Conservation (phyloP, 2,888 invertebrate genomes). For the Eupithecia centaureata region DNA sequence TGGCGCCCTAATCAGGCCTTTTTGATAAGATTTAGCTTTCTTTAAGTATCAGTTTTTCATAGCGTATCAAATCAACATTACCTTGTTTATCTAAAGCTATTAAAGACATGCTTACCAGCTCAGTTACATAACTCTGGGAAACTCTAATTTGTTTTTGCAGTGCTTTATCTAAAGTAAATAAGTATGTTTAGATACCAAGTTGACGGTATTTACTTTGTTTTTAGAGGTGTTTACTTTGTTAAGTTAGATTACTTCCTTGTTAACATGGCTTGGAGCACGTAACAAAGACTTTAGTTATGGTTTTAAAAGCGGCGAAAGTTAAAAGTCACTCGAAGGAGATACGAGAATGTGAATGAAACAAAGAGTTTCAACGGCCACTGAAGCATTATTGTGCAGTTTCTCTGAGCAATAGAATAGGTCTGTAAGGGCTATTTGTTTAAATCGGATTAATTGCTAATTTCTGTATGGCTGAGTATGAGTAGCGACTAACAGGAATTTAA, state of each 20-base stretch:
- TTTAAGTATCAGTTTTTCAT: conserved; percentile 44
- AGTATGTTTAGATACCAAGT: conserved; percentile 15
- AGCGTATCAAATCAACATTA: conserved; percentile 35
- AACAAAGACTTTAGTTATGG: not conserved
- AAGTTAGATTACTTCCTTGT: conserved; percentile 17
- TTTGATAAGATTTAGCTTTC: too few relatives aligned
- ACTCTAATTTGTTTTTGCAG: conserved; percentile 18
- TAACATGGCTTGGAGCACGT: conserved; percentile 4
- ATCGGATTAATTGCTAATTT: conserved; percentile 4
- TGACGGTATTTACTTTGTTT: conserved; percentile 12
- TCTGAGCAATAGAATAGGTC: not conserved
- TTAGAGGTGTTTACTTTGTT: conserved; percentile 20
- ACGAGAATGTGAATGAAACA: not conserved
- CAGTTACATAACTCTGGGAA: conserved; percentile 23
- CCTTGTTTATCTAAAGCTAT: conserved; percentile 35
- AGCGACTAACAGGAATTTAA: not conserved
- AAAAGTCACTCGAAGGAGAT: not conserved
- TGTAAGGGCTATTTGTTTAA: too few relatives aligned
- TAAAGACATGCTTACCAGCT: conserved; percentile 27
- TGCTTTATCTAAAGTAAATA: conserved; percentile 33
- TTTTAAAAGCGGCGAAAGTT: conserved; percentile 4
- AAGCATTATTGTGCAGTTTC: not conserved
- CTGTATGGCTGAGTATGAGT: not conserved
- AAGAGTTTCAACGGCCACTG: not conserved
- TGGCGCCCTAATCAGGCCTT: too few relatives aligned